phyloP scores from a whole-genome alignment of 2,888 invertebrate genomes.

The Plebejus anna region DNA sequence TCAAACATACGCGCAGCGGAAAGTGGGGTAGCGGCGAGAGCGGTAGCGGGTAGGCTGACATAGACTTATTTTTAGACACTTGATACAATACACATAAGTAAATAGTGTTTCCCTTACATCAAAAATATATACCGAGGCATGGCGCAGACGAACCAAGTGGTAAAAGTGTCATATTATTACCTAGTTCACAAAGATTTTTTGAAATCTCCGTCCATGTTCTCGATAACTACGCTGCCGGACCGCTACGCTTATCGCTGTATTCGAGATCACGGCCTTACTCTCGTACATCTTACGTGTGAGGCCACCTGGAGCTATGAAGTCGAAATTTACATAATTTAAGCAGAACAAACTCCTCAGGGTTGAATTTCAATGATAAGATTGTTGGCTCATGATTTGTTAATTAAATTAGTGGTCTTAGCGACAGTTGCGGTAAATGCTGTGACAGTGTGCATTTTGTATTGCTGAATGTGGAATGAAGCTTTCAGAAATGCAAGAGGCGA shows the following conservation, averaged over 20 bases:
- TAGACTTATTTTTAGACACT: neutral
- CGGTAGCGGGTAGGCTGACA: neutral
- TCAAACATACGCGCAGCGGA: neutral
- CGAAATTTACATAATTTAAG: conserved; percentile 44
- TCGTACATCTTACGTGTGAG: conserved; percentile 39
- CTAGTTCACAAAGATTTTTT: neutral
- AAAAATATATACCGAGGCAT: neutral
- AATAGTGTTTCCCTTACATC: neutral
- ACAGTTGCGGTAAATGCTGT: neutral
- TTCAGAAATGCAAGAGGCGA: no score
- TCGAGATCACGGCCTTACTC: conserved; percentile 29
- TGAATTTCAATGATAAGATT: conserved; percentile 23
- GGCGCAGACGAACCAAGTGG: no score
- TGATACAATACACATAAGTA: neutral
- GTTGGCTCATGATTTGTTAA: conserved; percentile 3
- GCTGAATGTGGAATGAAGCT: neutral
- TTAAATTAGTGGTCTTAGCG: neutral
- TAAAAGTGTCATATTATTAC: neutral
- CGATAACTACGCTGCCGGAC: no score
- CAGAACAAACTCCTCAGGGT: conserved; percentile 37
- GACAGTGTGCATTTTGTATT: neutral
- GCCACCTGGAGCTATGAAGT: conserved; percentile 42
- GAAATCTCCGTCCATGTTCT: neutral
- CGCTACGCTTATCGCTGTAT: neutral
- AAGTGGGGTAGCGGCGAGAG: neutral